Evolutionary conservation across 2,888 invertebrate genomes (phyloP).

Genomic region (Clitarchus hookeri): DNA sequence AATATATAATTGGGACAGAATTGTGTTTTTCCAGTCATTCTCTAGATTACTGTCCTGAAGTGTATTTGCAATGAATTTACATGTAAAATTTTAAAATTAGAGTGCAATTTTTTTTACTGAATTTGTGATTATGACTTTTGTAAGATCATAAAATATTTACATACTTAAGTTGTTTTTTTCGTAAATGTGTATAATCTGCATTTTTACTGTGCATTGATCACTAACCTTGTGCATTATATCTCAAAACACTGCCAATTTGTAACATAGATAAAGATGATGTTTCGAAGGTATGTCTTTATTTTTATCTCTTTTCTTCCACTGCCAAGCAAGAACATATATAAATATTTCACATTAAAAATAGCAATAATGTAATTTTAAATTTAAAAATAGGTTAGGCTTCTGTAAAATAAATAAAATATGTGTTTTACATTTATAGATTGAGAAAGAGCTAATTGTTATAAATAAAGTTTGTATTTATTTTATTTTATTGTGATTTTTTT

Average conservation of each 20-base stretch:
- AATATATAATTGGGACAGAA: no score
- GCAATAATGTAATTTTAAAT: not conserved
- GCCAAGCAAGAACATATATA: constrained; percentile 11
- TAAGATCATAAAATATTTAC: not conserved
- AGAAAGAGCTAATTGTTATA: constrained; percentile 14
- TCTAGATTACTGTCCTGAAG: not conserved
- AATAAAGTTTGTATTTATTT: constrained; percentile 14
- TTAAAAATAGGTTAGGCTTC: not conserved
- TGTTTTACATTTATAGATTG: not conserved
- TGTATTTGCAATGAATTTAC: not conserved
- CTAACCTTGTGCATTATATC: constrained; percentile 28
- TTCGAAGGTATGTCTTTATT: constrained; percentile 32
- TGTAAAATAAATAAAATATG: not conserved
- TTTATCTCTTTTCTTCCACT: constrained; percentile 21
- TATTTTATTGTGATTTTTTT: not conserved
- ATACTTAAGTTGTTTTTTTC: not conserved
- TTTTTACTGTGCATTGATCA: not conserved
- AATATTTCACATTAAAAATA: constrained; percentile 7
- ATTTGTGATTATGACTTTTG: not conserved
- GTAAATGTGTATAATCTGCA: not conserved
- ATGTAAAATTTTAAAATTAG: not conserved
- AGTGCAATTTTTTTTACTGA: not conserved
- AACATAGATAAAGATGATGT: constrained; percentile 36
- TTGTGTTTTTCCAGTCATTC: not conserved
- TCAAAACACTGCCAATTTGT: constrained; percentile 42